Evolutionary conservation across 1,140 invertebrate genomes (phyloP), one percentile per base, ranked within the genome.

Genomic region (Drosophila aff.): DNA sequence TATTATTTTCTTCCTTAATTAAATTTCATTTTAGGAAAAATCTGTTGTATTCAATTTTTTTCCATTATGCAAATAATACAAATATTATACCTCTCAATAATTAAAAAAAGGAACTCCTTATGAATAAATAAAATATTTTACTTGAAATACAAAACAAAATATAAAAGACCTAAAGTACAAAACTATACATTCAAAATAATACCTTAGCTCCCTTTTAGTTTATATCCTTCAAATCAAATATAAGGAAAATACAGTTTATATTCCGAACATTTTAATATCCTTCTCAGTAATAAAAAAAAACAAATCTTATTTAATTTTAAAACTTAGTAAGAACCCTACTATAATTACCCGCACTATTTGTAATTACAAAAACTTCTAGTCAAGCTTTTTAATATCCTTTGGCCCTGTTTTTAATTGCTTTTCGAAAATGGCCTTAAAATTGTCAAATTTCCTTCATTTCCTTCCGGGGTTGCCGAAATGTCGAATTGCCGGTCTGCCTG

Each of bases 321-420:
- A 43, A 18, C 16, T 10, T 3, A 18, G 0, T 4, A n/a, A 43
- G 15, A 16, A 47, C 15, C 23, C 3, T 23, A 8, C n/a, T 18
- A 52, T 52, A n/a, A 18, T 50, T 21, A 23, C 18, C 18, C 13
- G 0, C 0, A 38, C 4, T 5, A 38, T 11, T 16, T 18, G 1
- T 33, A 52, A 33, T 21, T 40, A 23, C 18, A 9, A 36, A 36
- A 23, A 28, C 21, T 38, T 16, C 2, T 10, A 10, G 13, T 23
- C 18, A 23, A 23, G 11, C 57, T 7, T 18, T 58, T 58, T 58
- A n/a, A 38, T 26, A 58, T 58, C 36, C 40, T 18, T 8, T 11
- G 5, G 10, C 31, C 21, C 57, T 2, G 41, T 7, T 66, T 66
- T 18, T 66, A 66, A 66, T 66, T 66, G 41, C 65, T 49, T 67